Base-by-base conservation (phyloP, 2,113 vertebrate species). In the Rhodinocichla rosea region DNA sequence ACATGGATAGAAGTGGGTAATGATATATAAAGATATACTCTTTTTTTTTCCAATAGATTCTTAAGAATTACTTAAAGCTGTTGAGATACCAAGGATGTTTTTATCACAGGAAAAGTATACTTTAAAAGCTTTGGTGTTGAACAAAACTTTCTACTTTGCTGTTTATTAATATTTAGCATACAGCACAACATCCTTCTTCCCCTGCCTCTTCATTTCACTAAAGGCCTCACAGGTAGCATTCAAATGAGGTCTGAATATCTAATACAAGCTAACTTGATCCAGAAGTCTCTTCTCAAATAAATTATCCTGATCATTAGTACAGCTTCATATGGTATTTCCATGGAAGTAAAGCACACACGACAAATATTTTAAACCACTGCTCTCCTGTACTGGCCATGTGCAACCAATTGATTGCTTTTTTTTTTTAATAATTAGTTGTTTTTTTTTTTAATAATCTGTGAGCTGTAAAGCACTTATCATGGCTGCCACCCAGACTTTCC, bases 401-500 rank as follows among this genome's bases (percentile, higher is more conserved):
- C 70, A 97, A 95, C 22, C 50, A 94, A 94, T 26, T 90, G 87
- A 83, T 79, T 87, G 55, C 40, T 77, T 87, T 92, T 77, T 89
- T 85, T 63, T 82, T 88, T 52, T 10, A 35, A 62, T 52, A 90
- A 95, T 95, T 89, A 89, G 87, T 78, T 69, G 6, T 57, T 33
- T 52, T 19, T 70, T 80, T 47, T 56, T 59, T 59, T 59, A 62
- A 69, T 93, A 70, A 93, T 85, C 78, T 93, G 86, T 94, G 82
- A 92, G 64, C 84, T 92, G 82, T 68, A 79, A 94, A 95, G 82
- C 49, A 84, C 69, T 78, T 92, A 92, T 80, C 92, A 80, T 55
- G 90, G 69, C 91, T 91, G 87, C 91, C 89, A 92, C 85, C 52
- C 87, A 92, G 92, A 78, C 75, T 95, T 95, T 86, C 89, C 90